These are phyloP conservation scores for Philereme vetulata DNA, from an alignment of 2,888 invertebrate species.

Conservation along the genomic window DNA sequence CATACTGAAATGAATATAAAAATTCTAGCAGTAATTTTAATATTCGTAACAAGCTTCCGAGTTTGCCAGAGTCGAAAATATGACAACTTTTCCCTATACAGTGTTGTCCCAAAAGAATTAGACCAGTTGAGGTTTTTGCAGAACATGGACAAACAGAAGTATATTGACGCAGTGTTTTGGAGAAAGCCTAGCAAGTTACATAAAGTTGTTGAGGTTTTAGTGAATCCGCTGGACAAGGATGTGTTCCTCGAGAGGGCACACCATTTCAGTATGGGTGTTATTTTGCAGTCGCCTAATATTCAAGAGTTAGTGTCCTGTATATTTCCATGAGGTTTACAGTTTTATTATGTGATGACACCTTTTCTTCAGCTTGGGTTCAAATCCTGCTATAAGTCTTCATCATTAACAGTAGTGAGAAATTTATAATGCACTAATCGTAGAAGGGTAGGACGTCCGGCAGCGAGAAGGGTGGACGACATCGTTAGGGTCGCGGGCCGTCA, in stretches of 20 bases:
- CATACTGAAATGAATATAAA: conserved; percentile 50
- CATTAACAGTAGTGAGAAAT: too few relatives aligned
- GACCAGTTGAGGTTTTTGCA: conserved; percentile 63
- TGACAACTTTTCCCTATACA: conserved; percentile 53
- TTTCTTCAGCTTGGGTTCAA: too few relatives aligned
- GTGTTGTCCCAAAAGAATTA: conserved; percentile 44
- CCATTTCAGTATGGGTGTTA: conserved; percentile 52
- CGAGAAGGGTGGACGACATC: too few relatives aligned
- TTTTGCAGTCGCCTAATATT: conserved; percentile 47
- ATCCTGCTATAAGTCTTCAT: too few relatives aligned
- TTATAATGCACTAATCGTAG: too few relatives aligned
- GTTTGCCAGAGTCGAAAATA: conserved; percentile 52
- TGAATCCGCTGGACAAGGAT: conserved; percentile 49
- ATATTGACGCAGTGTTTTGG: conserved; percentile 63
- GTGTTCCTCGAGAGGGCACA: conserved; percentile 55
- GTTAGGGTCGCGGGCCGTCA: too few relatives aligned
- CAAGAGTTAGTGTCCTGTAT: conserved; percentile 51
- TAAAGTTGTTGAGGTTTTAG: conserved; percentile 57
- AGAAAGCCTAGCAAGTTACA: conserved; percentile 56
- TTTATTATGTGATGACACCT: too few relatives aligned
- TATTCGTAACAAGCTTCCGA: conserved; percentile 48
- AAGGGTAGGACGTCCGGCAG: too few relatives aligned
- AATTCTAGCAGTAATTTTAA: conserved; percentile 44
- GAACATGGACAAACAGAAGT: conserved; percentile 55
- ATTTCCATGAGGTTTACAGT: too few relatives aligned